These are phyloP conservation scores for Chouioia cunea DNA, from an alignment of 2,888 invertebrate species.

Conservation along the genomic window DNA sequence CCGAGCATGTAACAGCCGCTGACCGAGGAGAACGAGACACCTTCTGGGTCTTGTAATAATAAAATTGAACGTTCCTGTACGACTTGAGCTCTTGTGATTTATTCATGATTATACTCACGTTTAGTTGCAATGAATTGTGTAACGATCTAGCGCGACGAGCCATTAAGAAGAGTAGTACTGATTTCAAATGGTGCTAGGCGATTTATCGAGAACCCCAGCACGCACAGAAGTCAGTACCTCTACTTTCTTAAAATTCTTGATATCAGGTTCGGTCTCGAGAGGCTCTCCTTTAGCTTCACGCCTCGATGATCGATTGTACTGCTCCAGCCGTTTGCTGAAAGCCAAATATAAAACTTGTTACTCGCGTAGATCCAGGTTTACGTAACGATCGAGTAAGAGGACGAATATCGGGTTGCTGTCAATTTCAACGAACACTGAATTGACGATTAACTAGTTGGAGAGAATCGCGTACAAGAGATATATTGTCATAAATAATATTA, in stretches of 20 bases:
- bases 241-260: conserved; percentile 59
- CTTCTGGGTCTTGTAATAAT: conserved; percentile 38
- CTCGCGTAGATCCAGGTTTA: too few species aligned
- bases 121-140: background rate
- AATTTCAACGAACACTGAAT: too few species aligned
- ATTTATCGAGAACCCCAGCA: conserved; percentile 64
- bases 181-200: conserved; percentile 70
- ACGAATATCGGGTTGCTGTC: too few species aligned
- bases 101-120: conserved; percentile 13
- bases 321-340: too few species aligned
- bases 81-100: conserved; percentile 19
- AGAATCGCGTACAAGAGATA: too few species aligned
- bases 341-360: too few species aligned
- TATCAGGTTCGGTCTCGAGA: background rate
- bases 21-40: conserved; percentile 24
- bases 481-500: too few species aligned
- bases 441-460: too few species aligned
- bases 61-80: conserved; percentile 49
- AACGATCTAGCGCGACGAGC: background rate
- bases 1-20: too few species aligned
- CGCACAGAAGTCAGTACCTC: conserved; percentile 68
- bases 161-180: conserved; percentile 66
- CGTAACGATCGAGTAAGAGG: too few species aligned
- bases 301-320: too few species aligned
- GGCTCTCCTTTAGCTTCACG: too few species aligned